Conservation (phyloP, 1,140 invertebrate species). For the Cyclargus thomasi region DNA sequence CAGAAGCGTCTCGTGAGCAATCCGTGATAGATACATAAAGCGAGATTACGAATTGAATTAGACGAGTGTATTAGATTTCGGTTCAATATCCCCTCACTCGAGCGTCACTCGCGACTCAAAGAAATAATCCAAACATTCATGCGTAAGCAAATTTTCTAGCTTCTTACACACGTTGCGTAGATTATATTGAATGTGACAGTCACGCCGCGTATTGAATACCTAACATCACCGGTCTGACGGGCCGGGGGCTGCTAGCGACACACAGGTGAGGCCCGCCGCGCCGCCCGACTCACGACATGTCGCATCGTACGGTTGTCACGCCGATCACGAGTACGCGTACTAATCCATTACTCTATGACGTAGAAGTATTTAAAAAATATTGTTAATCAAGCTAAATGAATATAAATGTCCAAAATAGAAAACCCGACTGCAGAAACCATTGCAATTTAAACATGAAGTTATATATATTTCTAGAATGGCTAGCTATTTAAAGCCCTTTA, state of each 20-base stretch:
- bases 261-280: background rate
- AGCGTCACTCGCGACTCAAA: background rate
- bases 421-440: no score
- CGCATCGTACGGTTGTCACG: background rate
- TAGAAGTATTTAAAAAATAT: background rate
- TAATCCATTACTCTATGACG: no score
- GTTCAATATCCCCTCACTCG: background rate
- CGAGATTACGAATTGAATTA: background rate
- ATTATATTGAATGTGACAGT: background rate
- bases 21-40: background rate
- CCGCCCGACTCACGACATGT: background rate
- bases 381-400: no score
- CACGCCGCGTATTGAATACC: background rate
- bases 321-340: background rate
- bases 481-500: no score
- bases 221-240: background rate
- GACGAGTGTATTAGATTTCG: background rate
- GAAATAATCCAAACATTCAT: constrained; percentile 1
- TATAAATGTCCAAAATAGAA: no score
- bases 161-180: background rate
- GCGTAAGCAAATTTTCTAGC: background rate
- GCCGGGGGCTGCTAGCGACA: no score
- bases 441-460: no score
- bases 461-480: no score
- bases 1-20: no score